These are phyloP conservation scores for Thunnus maccoyii DNA, from an alignment of 2,113 vertebrate species.

Conservation along the genomic window DNA sequence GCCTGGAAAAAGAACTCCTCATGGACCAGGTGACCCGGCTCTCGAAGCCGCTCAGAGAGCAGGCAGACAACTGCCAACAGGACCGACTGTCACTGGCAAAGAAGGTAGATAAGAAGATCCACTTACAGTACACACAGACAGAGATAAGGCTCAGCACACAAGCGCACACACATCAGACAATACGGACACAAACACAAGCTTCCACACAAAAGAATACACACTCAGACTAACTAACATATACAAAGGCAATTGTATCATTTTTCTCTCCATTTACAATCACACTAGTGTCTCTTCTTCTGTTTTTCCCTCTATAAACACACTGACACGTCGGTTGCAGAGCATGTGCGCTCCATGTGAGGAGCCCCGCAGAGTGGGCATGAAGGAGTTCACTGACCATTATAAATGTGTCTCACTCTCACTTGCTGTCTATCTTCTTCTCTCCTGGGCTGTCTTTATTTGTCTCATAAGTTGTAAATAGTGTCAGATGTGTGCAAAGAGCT, in stretches of 20 bases:
- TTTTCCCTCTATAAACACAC: constrained; percentile 1
- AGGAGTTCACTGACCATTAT: constrained; percentile 54
- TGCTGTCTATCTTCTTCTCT: not conserved
- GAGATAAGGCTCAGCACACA: not conserved
- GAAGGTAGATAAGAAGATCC: constrained; percentile 83
- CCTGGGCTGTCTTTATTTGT: not conserved
- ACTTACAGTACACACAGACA: constrained; percentile 21
- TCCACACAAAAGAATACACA: not conserved
- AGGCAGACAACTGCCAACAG: constrained; percentile 80
- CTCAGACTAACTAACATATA: not conserved
- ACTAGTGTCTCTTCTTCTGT: not conserved
- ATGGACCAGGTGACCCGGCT: constrained; percentile 88
- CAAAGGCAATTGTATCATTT: not conserved
- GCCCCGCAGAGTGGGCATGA: constrained; percentile 29
- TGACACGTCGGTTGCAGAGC: constrained; percentile 23
- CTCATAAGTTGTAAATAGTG: not conserved
- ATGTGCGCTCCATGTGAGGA: constrained; percentile 59
- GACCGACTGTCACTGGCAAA: constrained; percentile 86
- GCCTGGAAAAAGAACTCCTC: constrained; percentile 90
- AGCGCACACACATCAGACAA: not conserved
- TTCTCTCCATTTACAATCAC: not conserved
- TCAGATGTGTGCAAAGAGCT: too few species aligned
- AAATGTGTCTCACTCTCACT: constrained; percentile 7
- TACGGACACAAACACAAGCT: not conserved
- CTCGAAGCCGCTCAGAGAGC: constrained; percentile 75